Evolutionary conservation across 2,888 invertebrate species (phyloP), one percentile per base, ranked within the genome.

Genomic region (Parnassius glacialis): DNA sequence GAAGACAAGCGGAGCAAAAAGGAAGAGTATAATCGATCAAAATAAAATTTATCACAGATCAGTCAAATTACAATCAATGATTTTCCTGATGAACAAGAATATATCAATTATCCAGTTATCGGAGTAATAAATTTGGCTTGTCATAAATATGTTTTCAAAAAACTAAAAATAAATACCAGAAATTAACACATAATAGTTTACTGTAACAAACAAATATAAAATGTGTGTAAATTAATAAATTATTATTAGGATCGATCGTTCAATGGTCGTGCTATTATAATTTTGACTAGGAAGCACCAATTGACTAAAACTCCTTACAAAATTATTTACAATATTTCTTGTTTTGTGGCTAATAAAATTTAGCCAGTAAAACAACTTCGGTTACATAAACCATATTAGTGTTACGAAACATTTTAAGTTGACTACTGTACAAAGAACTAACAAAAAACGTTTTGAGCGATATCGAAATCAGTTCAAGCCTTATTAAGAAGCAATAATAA

Each of bases 201-300:
- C 51, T 11, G 50, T 50, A 16, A 55, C 25, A 51, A 41, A 41
- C 12, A 25, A 44, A 44, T 44, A 44, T 7, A 34, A 34, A 34
- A 34, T 34, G 34, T 12, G 34, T 16, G 20, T 44, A 58, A 50
- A 44, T 56, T 11, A 34, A 44, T 59, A 43, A 58, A 43, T 60
- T 43, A 45, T 34, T 34, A 61, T 45, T 52, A 47, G 51, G 47
- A 34, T 34, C 34, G 34, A 34, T 34, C 34, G 34, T 0, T 34
- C 34, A 7, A 56, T 56, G 47, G 47, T 63, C 76, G 87, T 88
- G 90, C 89, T 88, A 87, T 84, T 85, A 84, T 87, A 90, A 90
- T 90, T 91, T 90, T 91, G 90, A 91, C 90, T 91, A 91, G 90
- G 86, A 91, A 91, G 90, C 90, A 91, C 90, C 90, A 90, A 90